Percentiles rank a stretch among this genome's conserved stretches.
These are phyloP conservation scores for Xenopus borealis DNA, from an alignment of 2,113 vertebrate species.

Conservation along the genomic window DNA sequence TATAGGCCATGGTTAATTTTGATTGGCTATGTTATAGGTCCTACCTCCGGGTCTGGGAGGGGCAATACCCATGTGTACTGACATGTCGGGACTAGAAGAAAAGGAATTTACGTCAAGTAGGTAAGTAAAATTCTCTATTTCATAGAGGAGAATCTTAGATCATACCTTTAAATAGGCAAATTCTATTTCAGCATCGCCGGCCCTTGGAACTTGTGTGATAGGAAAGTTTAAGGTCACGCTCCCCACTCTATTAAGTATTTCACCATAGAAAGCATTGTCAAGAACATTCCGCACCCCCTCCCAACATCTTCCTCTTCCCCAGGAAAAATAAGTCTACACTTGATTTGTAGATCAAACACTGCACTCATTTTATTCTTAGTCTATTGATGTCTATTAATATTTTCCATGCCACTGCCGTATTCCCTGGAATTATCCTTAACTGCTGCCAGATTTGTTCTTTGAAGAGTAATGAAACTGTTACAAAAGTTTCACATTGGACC, in stretches of 20 bases:
- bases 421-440: conserved; percentile 20
- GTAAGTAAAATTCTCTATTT: no score
- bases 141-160: no score
- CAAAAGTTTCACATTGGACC: conserved; percentile 24
- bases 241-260: conserved; percentile 14
- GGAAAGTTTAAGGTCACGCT: conserved; percentile 36
- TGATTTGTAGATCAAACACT: conserved; percentile 44
- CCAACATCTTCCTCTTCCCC: conserved; percentile 36
- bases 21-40: no score
- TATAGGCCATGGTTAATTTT: no score
- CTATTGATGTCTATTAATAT: conserved; percentile 46
- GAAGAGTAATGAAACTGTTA: conserved; percentile 37
- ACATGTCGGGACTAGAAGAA: no score
- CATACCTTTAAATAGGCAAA: no score
- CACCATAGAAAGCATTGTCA: conserved; percentile 29
- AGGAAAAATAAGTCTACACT: conserved; percentile 43
- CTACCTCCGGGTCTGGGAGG: no score
- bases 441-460: conserved; percentile 40
- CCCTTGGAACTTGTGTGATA: not conserved
- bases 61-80: no score
- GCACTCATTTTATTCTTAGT: conserved; percentile 35
- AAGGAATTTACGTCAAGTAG: no score
- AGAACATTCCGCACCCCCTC: conserved; percentile 16
- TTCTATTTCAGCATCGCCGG: no score
- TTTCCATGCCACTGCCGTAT: conserved; percentile 41